Percentiles rank a stretch among this genome's conserved stretches.
Conservation (phyloP, 1,140 invertebrate genomes). For the Drosophila novamexicana region DNA sequence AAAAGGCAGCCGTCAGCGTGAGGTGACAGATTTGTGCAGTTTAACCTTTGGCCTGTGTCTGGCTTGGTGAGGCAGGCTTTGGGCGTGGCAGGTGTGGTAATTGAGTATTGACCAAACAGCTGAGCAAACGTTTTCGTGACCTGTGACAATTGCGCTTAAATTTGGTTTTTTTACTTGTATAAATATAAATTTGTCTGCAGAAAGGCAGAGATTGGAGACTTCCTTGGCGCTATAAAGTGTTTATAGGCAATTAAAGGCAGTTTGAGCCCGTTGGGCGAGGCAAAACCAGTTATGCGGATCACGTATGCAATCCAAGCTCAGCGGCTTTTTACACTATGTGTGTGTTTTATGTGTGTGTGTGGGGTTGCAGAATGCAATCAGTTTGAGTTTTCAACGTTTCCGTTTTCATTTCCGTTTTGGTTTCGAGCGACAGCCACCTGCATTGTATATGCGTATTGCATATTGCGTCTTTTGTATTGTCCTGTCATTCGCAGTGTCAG, state of each 20-base stretch:
- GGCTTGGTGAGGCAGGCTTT: slow-evolving; percentile 16
- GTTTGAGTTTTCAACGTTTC: slow-evolving; percentile 63
- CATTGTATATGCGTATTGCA: slow-evolving; percentile 47
- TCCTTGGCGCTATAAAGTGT: slow-evolving; percentile 28
- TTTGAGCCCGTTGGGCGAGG: slow-evolving; percentile 1
- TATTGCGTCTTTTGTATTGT: slow-evolving; percentile 61
- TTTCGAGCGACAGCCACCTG: slow-evolving; percentile 45
- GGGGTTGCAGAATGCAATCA: slow-evolving; percentile 58
- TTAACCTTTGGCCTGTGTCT: slow-evolving; percentile 52
- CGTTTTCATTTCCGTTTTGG: slow-evolving; percentile 41
- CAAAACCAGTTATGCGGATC: slow-evolving; percentile 16
- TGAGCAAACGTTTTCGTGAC: slow-evolving; percentile 58
- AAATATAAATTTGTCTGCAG: slow-evolving; percentile 41
- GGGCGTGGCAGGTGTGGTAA: slow-evolving; percentile 45
- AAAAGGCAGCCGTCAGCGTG: slow-evolving; percentile 31
- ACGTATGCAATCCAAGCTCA: slow-evolving; percentile 57
- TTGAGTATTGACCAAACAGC: slow-evolving; percentile 75
- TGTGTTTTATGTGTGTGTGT: slow-evolving; percentile 40
- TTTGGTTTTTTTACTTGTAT: slow-evolving; percentile 29
- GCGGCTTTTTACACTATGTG: slow-evolving; percentile 31
- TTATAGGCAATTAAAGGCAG: slow-evolving; percentile 60
- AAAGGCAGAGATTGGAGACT: background rate
- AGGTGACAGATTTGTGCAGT: slow-evolving; percentile 62
- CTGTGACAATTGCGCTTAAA: slow-evolving; percentile 56
- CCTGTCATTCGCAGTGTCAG: slow-evolving; percentile 74